Conservation (phyloP, 2,888 invertebrate species). For the Pilophorus perplexus region DNA sequence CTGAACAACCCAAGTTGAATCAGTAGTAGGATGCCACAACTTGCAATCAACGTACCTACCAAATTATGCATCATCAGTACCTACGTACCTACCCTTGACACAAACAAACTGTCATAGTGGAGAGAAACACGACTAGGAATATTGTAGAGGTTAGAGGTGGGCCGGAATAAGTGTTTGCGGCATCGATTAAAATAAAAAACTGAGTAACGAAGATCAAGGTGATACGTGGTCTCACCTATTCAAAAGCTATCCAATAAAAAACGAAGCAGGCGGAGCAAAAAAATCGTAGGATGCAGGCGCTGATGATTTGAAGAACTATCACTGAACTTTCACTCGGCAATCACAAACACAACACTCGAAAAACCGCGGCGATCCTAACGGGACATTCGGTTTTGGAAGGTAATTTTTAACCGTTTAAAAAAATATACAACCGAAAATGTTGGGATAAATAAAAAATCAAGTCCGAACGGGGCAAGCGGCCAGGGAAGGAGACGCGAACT, state of each 20-base stretch:
- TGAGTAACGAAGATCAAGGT: not conserved
- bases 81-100: too few relatives aligned
- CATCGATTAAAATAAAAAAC: too few relatives aligned
- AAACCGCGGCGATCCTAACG: not conserved
- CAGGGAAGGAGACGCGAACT: conserved; percentile 13
- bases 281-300: conserved; percentile 23
- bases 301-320: conserved; percentile 7
- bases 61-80: too few relatives aligned
- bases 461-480: not conserved
- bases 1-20: too few relatives aligned
- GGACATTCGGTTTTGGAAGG: too few relatives aligned
- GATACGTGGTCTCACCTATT: not conserved
- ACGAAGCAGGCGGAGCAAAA: not conserved
- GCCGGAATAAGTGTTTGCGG: not conserved
- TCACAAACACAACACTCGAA: not conserved
- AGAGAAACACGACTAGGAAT: not conserved
- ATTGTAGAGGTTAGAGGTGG: not conserved
- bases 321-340: conserved; percentile 19
- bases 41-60: too few relatives aligned
- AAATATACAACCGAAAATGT: too few relatives aligned
- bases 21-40: too few relatives aligned
- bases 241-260: not conserved
- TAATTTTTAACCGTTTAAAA: too few relatives aligned
- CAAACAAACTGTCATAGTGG: not conserved
- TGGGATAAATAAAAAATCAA: not conserved